Evolutionary conservation across 2,888 invertebrate genomes (phyloP), one percentile per base, ranked within the genome.

Genomic region (Julus scandinavius): DNA sequence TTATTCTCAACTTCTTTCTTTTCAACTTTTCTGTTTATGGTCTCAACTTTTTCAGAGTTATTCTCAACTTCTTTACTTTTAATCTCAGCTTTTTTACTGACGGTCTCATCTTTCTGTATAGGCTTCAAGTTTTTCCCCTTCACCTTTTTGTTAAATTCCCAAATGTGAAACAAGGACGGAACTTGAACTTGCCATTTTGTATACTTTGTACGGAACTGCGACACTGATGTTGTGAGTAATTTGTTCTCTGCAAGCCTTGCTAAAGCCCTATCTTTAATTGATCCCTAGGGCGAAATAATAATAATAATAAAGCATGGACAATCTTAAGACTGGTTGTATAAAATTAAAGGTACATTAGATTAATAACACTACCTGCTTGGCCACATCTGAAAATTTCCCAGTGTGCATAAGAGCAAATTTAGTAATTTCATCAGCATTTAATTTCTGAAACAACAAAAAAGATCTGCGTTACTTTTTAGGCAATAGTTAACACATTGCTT

Each of bases 171-270:
- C 11, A 89, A n/a, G 15, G 63, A 49, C 11, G 87, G 87, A 49
- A 88, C 45, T 50, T 88, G 87, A 20, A 49, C 38, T 87, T 88
- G 63, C 89, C 89, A 89, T 29, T 72, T 89, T 29, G 88, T 87
- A 54, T 87, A 89, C 54, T 87, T 88, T 29, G 63, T 7, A 20
- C 89, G 63, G 80, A 88, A 89, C 15, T 49, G 15, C 6, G 38
- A 5, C 9, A 88, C 80, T 13, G 13, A 20, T 5, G 20, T n/a
- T 29, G 17, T 7, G 15, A 89, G 54, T 41, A 38, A 38, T 83
- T 40, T 50, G 41, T 88, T 84, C 17, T 88, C 87, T 20, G 88
- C 86, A 20, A 89, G 45, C 84, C 85, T 58, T 29, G 88, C 85
- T 85, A 88, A 38, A 9, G 58, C 89, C 63, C 63, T 89, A 4